Percentiles rank a stretch among this genome's conserved stretches.
Conservation (phyloP, 2,113 vertebrate genomes). For the Pluvialis apricaria region DNA sequence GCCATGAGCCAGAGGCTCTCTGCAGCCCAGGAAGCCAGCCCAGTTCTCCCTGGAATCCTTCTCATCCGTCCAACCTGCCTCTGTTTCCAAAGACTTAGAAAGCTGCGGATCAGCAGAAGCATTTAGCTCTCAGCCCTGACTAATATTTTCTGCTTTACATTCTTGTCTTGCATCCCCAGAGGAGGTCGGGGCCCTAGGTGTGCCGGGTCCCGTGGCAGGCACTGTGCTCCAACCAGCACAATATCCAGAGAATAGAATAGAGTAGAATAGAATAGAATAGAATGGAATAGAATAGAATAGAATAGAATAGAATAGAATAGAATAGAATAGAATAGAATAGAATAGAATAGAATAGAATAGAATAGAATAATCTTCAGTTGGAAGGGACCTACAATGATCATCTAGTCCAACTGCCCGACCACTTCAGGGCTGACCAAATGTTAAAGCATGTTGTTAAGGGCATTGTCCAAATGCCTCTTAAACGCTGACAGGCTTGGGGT, state of each 20-base stretch:
- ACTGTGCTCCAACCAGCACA: accelerated
- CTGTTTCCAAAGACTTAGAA: background rate
- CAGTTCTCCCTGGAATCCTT: background rate
- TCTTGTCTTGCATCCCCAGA: background rate
- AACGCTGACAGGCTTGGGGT: background rate
- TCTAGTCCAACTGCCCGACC: background rate
- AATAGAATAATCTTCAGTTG: background rate
- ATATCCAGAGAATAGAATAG: no score
- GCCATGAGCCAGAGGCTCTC: accelerated
- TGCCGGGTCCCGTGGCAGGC: accelerated
- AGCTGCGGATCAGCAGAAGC: background rate
- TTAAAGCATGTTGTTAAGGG: accelerated
- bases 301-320: background rate
- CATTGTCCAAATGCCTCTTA: background rate
- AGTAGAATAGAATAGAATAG: background rate
- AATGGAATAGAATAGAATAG: background rate
- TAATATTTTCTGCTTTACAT: background rate
- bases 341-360: no score
- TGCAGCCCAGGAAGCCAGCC: background rate
- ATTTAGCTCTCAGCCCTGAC: background rate
- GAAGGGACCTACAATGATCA: background rate
- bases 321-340: background rate
- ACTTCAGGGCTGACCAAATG: background rate
- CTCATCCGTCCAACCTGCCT: background rate
- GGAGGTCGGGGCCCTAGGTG: no score